Conservation (phyloP, 2,888 invertebrate genomes). For the Meteorus colon region DNA sequence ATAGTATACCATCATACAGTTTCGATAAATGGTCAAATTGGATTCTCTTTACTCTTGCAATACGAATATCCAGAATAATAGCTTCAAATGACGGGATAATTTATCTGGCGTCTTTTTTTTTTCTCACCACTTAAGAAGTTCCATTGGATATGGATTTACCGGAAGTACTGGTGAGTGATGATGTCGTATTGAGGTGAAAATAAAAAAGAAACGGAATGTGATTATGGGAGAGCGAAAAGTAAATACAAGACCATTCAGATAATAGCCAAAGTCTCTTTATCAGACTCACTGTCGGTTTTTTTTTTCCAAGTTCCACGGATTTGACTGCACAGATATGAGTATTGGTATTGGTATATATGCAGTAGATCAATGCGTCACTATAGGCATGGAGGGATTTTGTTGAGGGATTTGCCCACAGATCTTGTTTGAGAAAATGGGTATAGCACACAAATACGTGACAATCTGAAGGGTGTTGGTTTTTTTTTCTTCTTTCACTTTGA, state of each 20-base stretch:
- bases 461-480: slow-evolving; percentile 26
- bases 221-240: slow-evolving; percentile 52
- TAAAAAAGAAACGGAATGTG: slow-evolving; percentile 46
- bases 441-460: slow-evolving; percentile 34
- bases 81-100: slow-evolving; percentile 54
- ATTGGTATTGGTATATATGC: slow-evolving; percentile 48
- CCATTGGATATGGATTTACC: slow-evolving; percentile 43
- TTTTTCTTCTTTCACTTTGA: slow-evolving; percentile 55
- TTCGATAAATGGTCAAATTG: background rate
- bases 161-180: slow-evolving; percentile 17
- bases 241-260: slow-evolving; percentile 68
- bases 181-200: slow-evolving; percentile 8
- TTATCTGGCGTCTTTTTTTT: no score
- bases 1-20: background rate
- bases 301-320: background rate
- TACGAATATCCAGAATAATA: slow-evolving; percentile 13
- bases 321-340: slow-evolving; percentile 17
- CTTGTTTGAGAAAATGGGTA: slow-evolving; percentile 49
- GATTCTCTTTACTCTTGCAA: no score
- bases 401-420: slow-evolving; percentile 66
- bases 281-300: slow-evolving; percentile 3
- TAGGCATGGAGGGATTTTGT: slow-evolving; percentile 60
- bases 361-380: slow-evolving; percentile 60
- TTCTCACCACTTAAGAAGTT: no score
- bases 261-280: slow-evolving; percentile 57